A percentile compares a stretch with the other conserved stretches of the same genome.
These are phyloP conservation scores for Otolemur crassicaudatus DNA, from an alignment of 2,797 vertebrate genomes.

Conservation along the genomic window DNA sequence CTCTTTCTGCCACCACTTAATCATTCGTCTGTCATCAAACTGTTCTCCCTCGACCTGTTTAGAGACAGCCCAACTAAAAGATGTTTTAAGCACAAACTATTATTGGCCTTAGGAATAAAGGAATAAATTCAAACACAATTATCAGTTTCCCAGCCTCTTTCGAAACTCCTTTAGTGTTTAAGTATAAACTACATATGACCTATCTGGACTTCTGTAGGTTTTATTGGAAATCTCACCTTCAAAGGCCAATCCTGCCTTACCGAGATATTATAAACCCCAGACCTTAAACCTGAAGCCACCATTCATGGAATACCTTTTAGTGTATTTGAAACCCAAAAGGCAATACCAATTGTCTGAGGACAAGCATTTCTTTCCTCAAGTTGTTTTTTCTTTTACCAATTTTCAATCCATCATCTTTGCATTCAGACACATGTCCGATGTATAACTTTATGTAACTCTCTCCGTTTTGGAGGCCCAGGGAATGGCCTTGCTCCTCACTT, in stretches of 20 bases:
- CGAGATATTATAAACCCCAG: neutral
- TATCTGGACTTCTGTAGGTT: neutral
- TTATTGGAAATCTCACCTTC: constrained; percentile 38
- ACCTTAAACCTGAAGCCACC: neutral
- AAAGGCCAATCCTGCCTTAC: neutral
- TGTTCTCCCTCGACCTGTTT: neutral
- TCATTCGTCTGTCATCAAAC: neutral
- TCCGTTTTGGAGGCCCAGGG: neutral
- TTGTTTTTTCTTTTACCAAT: constrained; percentile 11
- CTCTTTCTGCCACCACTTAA: neutral
- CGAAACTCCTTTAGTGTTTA: constrained; percentile 29
- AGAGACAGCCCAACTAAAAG: neutral
- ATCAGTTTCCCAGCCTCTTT: neutral
- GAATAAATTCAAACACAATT: neutral
- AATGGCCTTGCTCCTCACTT: neutral
- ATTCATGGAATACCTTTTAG: neutral
- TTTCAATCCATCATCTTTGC: neutral
- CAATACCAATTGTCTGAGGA: neutral
- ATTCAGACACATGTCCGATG: neutral
- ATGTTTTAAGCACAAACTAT: neutral
- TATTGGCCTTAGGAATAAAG: neutral
- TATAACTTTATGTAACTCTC: neutral
- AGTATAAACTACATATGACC: neutral
- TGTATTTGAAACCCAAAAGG: neutral
- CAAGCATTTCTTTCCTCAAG: neutral